Base-by-base conservation (phyloP, 2,113 vertebrate species). In the Lepidothrix coronata region DNA sequence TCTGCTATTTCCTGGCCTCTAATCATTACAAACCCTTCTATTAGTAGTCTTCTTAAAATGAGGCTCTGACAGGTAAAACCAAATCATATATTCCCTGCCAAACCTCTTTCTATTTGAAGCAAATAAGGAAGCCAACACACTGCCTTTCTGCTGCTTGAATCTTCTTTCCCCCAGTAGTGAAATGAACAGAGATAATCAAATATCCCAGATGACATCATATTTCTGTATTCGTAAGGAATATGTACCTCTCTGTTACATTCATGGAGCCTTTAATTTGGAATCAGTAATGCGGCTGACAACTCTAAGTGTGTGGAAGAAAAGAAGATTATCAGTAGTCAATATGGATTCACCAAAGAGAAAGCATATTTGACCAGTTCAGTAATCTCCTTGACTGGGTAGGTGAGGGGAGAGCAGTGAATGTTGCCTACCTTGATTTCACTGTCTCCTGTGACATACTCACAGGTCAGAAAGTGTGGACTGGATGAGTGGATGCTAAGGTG, bases 61-160 rank as follows among this genome's bases (percentile, higher is more conserved):
- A 71, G 14, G 2, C 4, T 74, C 14, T 11, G 3, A 48, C 12
- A 31, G 4, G 33, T 48, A 70, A 85, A 79, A 35, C 1, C 4
- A 67, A 58, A 20, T 9, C 1, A 27, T 4, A 1, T 46, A 41
- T 8, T 52, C 8, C 25, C 10, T 33, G 12, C 1, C 14, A 54
- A 57, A 57, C 0, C 77, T 61, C 39, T 39, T 39, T 39, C 6
- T 39, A 21, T 3, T 16, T 35, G 21, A 92, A 55, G 39, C 19
- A 71, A 39, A 4, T 23, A 43, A 73, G 23, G 11, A 62, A 80
- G 9, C 1, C 5, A 65, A 49, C 0, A 1, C 0, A 6, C 41
- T n/a, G 11, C 3, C 14, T 49, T 78, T 89, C 24, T 75, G 1
- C 20, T 58, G 30, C 4, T 46, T 85, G 12, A 68, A 44, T 37